These are phyloP conservation scores for Lynx canadensis DNA, from an alignment of 2,113 vertebrate genomes.

Conservation along the genomic window DNA sequence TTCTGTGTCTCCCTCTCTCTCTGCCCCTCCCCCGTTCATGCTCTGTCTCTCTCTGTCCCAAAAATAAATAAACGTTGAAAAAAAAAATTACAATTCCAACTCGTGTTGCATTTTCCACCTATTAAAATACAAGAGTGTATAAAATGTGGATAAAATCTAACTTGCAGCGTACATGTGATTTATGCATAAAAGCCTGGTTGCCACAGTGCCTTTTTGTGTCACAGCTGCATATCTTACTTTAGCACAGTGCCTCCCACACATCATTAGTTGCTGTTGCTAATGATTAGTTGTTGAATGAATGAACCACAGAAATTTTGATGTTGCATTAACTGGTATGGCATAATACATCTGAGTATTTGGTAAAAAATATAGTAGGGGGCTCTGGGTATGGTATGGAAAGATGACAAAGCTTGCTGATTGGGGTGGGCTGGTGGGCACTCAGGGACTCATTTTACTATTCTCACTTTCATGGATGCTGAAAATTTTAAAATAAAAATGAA, in stretches of 20 bases:
- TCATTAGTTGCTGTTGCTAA: not conserved
- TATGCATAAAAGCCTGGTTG: not conserved
- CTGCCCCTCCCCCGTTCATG: too few species aligned
- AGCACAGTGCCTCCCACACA: not conserved
- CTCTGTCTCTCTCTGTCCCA: too few species aligned
- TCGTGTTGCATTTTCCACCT: not conserved
- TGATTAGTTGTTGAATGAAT: not conserved
- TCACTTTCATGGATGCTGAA: not conserved
- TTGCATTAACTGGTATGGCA: not conserved
- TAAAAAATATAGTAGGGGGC: not conserved
- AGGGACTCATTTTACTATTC: not conserved
- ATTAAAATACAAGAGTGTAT: not conserved
- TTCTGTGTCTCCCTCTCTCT: too few species aligned
- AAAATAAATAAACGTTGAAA: too few species aligned
- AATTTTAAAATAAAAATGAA: slow-evolving; percentile 3
- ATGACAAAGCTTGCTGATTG: not conserved
- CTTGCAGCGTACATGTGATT: not conserved
- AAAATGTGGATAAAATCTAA: not conserved
- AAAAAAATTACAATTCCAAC: not conserved
- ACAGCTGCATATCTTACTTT: not conserved
- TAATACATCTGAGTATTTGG: not conserved
- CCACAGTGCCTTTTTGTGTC: not conserved
- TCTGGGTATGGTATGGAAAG: not conserved
- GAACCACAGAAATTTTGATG: not conserved
- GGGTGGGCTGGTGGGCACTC: not conserved